Evolutionary conservation across 2,888 invertebrate species (phyloP).

Genomic region (Sericinus montela): DNA sequence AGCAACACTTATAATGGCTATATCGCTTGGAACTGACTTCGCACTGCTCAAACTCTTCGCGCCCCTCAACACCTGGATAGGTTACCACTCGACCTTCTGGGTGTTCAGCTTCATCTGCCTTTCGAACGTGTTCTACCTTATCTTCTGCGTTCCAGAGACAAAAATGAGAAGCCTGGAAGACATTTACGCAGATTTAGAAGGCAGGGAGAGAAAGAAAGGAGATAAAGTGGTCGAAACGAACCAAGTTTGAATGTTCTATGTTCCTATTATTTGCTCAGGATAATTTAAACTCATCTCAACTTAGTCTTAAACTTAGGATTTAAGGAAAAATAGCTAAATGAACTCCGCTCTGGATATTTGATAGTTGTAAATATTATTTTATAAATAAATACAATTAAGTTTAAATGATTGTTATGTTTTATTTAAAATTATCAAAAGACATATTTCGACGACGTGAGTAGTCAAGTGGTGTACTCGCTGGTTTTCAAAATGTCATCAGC

Average conservation of each 20-base stretch:
- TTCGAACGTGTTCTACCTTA: constrained; percentile 88
- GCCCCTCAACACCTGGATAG: constrained; percentile 82
- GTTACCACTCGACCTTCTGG: constrained; percentile 89
- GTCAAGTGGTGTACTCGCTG: too few relatives aligned
- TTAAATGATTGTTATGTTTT: too few relatives aligned
- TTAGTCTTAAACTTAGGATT: too few relatives aligned
- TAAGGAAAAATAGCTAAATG: too few relatives aligned
- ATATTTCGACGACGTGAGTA: too few relatives aligned
- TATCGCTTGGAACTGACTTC: constrained; percentile 90
- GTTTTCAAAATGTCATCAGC: too few relatives aligned
- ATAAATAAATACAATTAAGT: too few relatives aligned
- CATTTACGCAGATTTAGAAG: constrained; percentile 89
- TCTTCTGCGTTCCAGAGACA: constrained; percentile 94
- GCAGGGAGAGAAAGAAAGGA: constrained; percentile 46
- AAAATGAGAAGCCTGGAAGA: constrained; percentile 94
- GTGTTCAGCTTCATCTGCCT: constrained; percentile 87
- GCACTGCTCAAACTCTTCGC: constrained; percentile 91
- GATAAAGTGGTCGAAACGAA: constrained; percentile 42
- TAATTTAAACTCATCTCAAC: too few relatives aligned
- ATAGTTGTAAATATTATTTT: too few relatives aligned
- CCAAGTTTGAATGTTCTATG: constrained; percentile 32
- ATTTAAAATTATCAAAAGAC: too few relatives aligned
- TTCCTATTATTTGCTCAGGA: background rate
- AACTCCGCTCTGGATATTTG: too few relatives aligned
- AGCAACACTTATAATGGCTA: constrained; percentile 65